Percentiles rank a stretch among this genome's conserved stretches.
Evolutionary conservation across 2,797 vertebrate species (phyloP).

Genomic region (Poeciliopsis gracilis): DNA sequence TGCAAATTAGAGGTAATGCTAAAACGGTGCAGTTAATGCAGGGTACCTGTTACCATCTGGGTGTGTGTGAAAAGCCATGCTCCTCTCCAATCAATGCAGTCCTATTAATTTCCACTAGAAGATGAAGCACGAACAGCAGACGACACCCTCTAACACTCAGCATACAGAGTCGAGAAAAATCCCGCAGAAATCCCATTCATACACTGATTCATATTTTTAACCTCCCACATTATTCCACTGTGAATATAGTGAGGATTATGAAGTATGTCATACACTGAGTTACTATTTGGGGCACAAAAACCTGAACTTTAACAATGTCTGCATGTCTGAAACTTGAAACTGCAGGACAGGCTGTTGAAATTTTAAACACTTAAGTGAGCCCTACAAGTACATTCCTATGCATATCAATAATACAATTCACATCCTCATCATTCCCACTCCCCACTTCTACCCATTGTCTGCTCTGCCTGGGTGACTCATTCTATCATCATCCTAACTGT

Average conservation of each 20-base stretch:
- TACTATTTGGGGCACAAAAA: background rate
- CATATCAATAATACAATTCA: constrained; percentile 38
- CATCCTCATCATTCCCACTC: constrained; percentile 49
- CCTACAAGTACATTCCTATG: constrained; percentile 18
- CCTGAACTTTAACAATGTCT: background rate
- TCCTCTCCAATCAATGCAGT: constrained; percentile 52
- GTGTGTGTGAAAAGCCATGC: constrained; percentile 36
- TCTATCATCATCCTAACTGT: constrained; percentile 36
- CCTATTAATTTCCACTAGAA: constrained; percentile 40
- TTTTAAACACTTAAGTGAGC: background rate
- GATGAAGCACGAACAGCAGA: constrained; percentile 36
- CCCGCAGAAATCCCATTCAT: constrained; percentile 63
- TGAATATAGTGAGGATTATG: constrained; percentile 15
- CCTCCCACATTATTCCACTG: constrained; percentile 33
- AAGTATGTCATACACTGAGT: background rate
- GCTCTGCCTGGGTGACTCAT: constrained; percentile 56
- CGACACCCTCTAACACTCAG: constrained; percentile 50
- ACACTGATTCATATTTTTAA: constrained; percentile 46
- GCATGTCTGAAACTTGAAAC: constrained; percentile 6
- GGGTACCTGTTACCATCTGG: constrained; percentile 40
- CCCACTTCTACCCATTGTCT: constrained; percentile 43
- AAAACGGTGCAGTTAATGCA: constrained; percentile 47
- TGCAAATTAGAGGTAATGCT: constrained; percentile 33
- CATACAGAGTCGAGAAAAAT: constrained; percentile 30
- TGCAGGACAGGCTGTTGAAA: background rate